These are phyloP conservation scores for Pseudochirops cupreus DNA, from an alignment of 2,797 vertebrate genomes.

Conservation along the genomic window DNA sequence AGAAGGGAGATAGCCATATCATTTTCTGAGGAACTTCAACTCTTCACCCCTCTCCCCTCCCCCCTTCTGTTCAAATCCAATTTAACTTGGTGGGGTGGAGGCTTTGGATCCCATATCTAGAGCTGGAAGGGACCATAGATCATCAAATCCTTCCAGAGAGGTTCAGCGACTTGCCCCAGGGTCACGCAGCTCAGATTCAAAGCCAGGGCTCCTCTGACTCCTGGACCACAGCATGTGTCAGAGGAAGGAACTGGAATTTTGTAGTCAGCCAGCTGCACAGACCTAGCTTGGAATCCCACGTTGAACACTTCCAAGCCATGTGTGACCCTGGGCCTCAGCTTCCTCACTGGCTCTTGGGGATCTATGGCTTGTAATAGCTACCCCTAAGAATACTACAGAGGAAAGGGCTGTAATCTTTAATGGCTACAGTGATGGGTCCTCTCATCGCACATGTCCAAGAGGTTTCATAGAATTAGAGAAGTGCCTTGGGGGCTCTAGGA, in stretches of 20 bases:
- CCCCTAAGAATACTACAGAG: neutral
- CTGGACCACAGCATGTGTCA: neutral
- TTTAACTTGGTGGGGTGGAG: neutral
- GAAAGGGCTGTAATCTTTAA: neutral
- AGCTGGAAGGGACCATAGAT: neutral
- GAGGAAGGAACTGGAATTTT: neutral
- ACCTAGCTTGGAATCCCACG: slow-evolving; percentile 22
- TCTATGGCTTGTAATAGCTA: neutral
- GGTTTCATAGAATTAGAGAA: neutral
- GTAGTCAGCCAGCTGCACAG: neutral
- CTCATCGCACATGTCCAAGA: neutral
- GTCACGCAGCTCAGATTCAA: neutral
- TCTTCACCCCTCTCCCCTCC: no score
- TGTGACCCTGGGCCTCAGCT: slow-evolving; percentile 17
- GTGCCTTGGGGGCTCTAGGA: neutral
- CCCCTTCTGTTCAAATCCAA: neutral
- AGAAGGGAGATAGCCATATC: neutral
- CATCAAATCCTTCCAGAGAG: neutral
- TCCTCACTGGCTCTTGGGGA: slow-evolving; percentile 16
- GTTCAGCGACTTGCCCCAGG: neutral
- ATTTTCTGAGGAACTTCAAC: neutral
- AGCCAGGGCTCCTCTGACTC: neutral
- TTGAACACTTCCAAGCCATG: neutral
- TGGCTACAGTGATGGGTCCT: neutral
- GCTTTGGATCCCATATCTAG: neutral